Evolutionary conservation across 2,797 vertebrate species (phyloP).

Genomic region (Gymnodraco acuticeps): DNA sequence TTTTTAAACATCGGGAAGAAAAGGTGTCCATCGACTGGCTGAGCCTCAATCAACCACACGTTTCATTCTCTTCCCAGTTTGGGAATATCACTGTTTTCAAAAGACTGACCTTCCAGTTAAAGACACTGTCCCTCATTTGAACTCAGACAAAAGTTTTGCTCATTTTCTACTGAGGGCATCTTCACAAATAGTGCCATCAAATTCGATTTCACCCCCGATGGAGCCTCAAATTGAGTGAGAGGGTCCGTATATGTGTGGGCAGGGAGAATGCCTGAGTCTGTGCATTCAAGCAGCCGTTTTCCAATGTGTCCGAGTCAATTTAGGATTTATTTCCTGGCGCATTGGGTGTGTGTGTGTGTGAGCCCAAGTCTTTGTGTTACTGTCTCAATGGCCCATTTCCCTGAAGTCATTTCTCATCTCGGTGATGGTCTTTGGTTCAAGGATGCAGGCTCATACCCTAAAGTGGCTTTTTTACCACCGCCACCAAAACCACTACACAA

Average conservation of each 20-base stretch:
- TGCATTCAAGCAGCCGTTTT: neutral
- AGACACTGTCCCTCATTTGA: conserved; percentile 21
- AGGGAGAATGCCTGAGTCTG: neutral
- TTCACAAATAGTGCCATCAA: conserved; percentile 34
- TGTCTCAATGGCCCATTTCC: conserved; percentile 58
- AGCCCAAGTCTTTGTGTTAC: conserved; percentile 30
- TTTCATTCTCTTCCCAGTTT: neutral
- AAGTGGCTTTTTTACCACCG: conserved; percentile 41
- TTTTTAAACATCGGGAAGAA: conserved; percentile 24
- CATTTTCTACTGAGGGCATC: conserved; percentile 32
- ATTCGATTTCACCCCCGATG: conserved; percentile 41
- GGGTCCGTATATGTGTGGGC: neutral
- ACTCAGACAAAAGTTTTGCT: conserved; percentile 41
- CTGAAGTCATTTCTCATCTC: conserved; percentile 60
- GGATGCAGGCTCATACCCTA: conserved; percentile 54
- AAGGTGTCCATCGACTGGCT: conserved; percentile 10
- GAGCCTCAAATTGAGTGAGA: conserved; percentile 29
- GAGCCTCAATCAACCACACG: neutral
- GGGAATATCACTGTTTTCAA: conserved; percentile 8
- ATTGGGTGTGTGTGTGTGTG: neutral
- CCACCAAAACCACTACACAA: conserved; percentile 37
- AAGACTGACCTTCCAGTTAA: conserved; percentile 10
- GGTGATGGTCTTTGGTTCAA: conserved; percentile 59
- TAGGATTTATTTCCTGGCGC: conserved; percentile 43
- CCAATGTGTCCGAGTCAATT: conserved; percentile 21